These are phyloP conservation scores for Monodelphis domestica DNA, from an alignment of 2,797 vertebrate genomes.

Conservation along the genomic window DNA sequence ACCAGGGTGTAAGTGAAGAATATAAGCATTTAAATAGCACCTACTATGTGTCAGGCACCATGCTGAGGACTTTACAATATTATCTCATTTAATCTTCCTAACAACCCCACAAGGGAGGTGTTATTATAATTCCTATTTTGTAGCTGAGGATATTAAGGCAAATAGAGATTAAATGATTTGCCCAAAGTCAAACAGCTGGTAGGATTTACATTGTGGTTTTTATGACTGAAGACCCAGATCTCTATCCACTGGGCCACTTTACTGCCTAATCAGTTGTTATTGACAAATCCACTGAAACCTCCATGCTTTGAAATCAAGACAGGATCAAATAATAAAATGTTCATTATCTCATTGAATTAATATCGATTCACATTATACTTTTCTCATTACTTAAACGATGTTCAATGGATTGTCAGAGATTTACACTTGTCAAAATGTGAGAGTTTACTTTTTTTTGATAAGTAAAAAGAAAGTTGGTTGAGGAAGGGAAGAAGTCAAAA, in stretches of 20 bases:
- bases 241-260: background rate
- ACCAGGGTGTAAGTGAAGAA: background rate
- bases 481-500: conserved; percentile 57
- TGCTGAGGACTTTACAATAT: background rate
- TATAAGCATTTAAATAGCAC: background rate
- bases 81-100: background rate
- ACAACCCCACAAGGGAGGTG: background rate
- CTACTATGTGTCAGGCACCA: background rate
- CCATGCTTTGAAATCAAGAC: background rate
- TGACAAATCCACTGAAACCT: background rate
- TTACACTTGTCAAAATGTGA: background rate
- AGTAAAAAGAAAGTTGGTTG: background rate
- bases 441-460: conserved; percentile 14
- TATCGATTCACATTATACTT: background rate
- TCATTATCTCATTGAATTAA: background rate
- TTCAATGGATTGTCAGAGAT: background rate
- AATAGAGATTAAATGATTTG: background rate
- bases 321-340: background rate
- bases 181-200: background rate
- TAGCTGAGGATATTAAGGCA: background rate
- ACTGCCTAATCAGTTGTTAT: background rate
- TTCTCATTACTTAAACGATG: background rate
- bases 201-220: background rate
- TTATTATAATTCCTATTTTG: background rate
- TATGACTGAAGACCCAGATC: background rate